Evolutionary conservation across 2,888 invertebrate genomes (phyloP).

Genomic region (Strigamia maritima): DNA sequence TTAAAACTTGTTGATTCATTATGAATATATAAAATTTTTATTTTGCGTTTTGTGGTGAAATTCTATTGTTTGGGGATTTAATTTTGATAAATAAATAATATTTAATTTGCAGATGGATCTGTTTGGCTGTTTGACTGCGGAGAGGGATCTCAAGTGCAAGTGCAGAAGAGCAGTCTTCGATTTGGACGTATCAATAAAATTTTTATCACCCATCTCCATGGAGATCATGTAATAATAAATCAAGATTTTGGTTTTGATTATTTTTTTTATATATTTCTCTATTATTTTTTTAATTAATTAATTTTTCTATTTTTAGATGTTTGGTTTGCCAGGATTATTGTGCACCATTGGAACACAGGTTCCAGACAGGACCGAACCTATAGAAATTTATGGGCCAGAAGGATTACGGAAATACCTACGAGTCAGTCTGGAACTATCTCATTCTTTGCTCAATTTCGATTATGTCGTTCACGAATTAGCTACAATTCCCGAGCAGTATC

Average conservation of each 20-base stretch:
- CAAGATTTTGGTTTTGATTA: not conserved
- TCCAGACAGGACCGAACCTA: constrained; percentile 43
- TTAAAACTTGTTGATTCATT: not conserved
- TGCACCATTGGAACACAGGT: constrained; percentile 52
- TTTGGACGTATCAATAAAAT: constrained; percentile 52
- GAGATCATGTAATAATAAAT: constrained; percentile 52
- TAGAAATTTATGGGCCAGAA: constrained; percentile 54
- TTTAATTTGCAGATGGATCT: constrained; percentile 48
- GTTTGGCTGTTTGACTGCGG: constrained; percentile 56
- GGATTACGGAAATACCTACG: constrained; percentile 51
- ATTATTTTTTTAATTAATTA: not conserved
- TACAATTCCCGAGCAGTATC: constrained; percentile 46
- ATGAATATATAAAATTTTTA: too few species aligned
- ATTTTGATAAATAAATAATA: not conserved
- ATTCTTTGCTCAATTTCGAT: constrained; percentile 49
- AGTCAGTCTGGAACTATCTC: constrained; percentile 49
- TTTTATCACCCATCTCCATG: constrained; percentile 56
- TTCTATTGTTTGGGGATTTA: too few species aligned
- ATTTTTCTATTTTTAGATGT: constrained; percentile 48
- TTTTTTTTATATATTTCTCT: not conserved
- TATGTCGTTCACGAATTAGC: constrained; percentile 53
- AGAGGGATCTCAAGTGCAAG: constrained; percentile 55
- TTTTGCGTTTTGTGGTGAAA: not conserved
- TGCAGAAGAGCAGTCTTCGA: constrained; percentile 50
- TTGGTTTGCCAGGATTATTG: constrained; percentile 54